Evolutionary conservation across 2,113 vertebrate genomes (phyloP), one percentile per base, ranked within the genome.

Genomic region (Rana temporaria): DNA sequence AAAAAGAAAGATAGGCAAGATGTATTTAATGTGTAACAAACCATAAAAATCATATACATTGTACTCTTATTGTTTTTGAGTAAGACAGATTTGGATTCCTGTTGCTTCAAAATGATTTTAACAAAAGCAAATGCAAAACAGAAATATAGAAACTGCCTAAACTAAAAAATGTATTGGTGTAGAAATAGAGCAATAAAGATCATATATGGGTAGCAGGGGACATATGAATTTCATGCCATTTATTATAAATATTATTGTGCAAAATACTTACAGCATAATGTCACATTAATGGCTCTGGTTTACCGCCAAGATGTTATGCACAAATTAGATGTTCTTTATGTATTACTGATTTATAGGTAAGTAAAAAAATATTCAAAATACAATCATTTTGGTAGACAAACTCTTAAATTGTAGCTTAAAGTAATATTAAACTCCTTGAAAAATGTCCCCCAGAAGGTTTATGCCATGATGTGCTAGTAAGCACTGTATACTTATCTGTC

Each of bases 1-100:
- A 70, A 24, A 52, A 69, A 24, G 38, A 71, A 71, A 55, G n/a
- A 71, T 71, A n/a, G 16, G 24, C 12, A 24, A 53, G 48, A 71
- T 26, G 55, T 42, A 71, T 71, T 53, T 71, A 71, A 71, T 55
- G 26, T 26, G 16, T 9, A 55, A 55, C 15, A 1, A 3, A 52
- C 42, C 17, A 53, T 42, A 71, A 55, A 53, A 26, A 71, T 55
- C 26, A 53, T 55, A 48, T 18, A 7, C 42, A 69, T 48, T 52
- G 7, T 42, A 24, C 34, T 15, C 19, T 24, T 6, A 24, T 24
- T 52, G 67, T 24, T n/a, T 48, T 52, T 52, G 12, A 48, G 18
- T 42, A 20, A 67, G 53, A 71, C 48, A 17, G 12, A 55, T 71
- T 55, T 26, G 48, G 48, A 71, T 71, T 71, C 20, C n/a, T 5